These are phyloP conservation scores for Heteromurus nitidus DNA, from an alignment of 2,888 invertebrate genomes.

Conservation along the genomic window DNA sequence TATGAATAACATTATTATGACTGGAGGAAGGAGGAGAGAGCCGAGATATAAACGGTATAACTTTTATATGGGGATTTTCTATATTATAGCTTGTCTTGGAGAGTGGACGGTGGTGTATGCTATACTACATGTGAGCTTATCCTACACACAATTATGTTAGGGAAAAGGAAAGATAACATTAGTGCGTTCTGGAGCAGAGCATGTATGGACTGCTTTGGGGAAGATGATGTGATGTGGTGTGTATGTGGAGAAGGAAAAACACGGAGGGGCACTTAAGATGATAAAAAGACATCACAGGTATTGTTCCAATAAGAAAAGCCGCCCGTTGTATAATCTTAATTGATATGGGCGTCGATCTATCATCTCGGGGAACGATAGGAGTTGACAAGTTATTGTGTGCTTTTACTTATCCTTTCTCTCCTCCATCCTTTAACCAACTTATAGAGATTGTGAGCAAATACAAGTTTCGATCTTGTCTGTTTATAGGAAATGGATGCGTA, in stretches of 20 bases:
- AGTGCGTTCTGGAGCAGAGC: background rate
- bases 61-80: too few species aligned
- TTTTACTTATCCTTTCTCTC: too few species aligned
- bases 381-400: conserved; percentile 17
- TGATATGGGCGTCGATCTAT: conserved; percentile 71
- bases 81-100: background rate
- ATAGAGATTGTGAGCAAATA: too few species aligned
- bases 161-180: too few species aligned
- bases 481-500: too few species aligned
- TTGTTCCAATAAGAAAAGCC: conserved; percentile 63
- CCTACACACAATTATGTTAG: conserved; percentile 6
- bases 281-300: conserved; percentile 62
- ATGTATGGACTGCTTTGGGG: background rate
- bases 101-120: conserved; percentile 1
- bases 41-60: background rate
- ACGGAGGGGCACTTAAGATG: conserved; percentile 26
- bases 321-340: conserved; percentile 70
- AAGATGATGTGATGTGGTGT: background rate
- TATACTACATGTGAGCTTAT: conserved; percentile 20
- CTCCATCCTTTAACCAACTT: too few species aligned
- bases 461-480: too few species aligned
- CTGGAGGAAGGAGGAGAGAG: background rate
- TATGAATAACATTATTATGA: conserved; percentile 23
- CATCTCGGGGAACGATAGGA: conserved; percentile 59
- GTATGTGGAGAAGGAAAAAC: conserved; percentile 15